Conservation (phyloP, 1,140 invertebrate species). For the Leptoteleia sp. region DNA sequence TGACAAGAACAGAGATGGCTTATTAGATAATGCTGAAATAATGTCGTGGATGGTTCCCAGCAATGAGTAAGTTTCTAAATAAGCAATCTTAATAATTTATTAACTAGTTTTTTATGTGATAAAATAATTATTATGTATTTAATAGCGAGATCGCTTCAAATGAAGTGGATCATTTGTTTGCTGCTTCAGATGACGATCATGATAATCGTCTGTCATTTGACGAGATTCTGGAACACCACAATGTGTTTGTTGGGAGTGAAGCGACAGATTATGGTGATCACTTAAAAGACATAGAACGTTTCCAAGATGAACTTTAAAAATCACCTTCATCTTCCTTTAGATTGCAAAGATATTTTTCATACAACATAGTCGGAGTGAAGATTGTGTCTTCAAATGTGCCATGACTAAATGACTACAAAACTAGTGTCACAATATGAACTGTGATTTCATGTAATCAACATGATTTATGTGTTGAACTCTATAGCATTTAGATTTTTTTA, state of each 20-base stretch:
- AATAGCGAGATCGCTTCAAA: conserved; percentile 90
- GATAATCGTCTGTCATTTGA: conserved; percentile 91
- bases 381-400: conserved; percentile 33
- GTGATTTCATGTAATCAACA: conserved; percentile 20
- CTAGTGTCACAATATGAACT: conserved; percentile 20
- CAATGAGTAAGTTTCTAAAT: conserved; percentile 87
- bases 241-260: conserved; percentile 97
- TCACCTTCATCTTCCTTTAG: conserved; percentile 12
- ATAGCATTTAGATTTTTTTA: conserved; percentile 9
- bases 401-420: conserved; percentile 28
- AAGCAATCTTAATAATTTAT: too few relatives aligned
- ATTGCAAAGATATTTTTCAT: conserved; percentile 33
- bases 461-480: conserved; percentile 12
- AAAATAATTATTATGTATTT: too few relatives aligned
- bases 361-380: conserved; percentile 10
- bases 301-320: conserved; percentile 90
- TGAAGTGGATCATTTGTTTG: conserved; percentile 95
- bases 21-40: conserved; percentile 90
- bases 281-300: conserved; percentile 89
- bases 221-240: conserved; percentile 94
- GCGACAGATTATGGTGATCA: conserved; percentile 97
- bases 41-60: conserved; percentile 95
- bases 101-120: too few relatives aligned
- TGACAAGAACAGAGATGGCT: conserved; percentile 93
- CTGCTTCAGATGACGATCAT: conserved; percentile 92